Percentiles rank a stretch among this genome's conserved stretches.
Conservation (phyloP, 2,888 invertebrate species). For the Cerastis leucographa region DNA sequence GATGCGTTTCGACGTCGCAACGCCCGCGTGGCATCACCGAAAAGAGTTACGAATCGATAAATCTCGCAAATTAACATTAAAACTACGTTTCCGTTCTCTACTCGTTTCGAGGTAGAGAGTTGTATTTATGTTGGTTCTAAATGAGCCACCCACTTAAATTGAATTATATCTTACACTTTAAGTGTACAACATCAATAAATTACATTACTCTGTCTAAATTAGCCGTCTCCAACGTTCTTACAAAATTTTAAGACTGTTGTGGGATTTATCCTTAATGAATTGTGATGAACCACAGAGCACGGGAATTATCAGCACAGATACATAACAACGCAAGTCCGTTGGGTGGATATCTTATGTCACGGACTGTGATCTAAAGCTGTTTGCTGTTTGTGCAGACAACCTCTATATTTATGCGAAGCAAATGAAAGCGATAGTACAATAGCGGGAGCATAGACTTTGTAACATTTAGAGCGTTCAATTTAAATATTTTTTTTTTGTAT, state of each 20-base stretch:
- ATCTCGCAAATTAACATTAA: conserved; percentile 17
- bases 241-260: background rate
- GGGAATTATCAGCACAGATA: background rate
- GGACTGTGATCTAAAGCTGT: background rate
- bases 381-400: too few relatives aligned
- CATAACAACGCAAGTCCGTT: background rate
- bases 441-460: too few relatives aligned
- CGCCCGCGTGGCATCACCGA: background rate
- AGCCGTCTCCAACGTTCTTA: background rate
- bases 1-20: background rate
- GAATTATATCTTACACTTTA: conserved; percentile 18
- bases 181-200: conserved; percentile 20
- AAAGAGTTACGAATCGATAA: background rate
- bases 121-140: conserved; percentile 30
- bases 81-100: conserved; percentile 34
- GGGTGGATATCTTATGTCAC: background rate
- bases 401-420: too few relatives aligned
- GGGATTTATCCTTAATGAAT: conserved; percentile 7
- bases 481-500: too few relatives aligned
- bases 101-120: conserved; percentile 37
- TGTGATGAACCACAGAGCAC: conserved; percentile 6
- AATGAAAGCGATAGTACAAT: too few relatives aligned
- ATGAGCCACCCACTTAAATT: conserved; percentile 20
- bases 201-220: conserved; percentile 10
- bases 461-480: too few relatives aligned